Percentiles rank a stretch among this genome's conserved stretches.
Evolutionary conservation across 2,113 vertebrate genomes (phyloP).

Genomic region (Lamprotornis superbus): DNA sequence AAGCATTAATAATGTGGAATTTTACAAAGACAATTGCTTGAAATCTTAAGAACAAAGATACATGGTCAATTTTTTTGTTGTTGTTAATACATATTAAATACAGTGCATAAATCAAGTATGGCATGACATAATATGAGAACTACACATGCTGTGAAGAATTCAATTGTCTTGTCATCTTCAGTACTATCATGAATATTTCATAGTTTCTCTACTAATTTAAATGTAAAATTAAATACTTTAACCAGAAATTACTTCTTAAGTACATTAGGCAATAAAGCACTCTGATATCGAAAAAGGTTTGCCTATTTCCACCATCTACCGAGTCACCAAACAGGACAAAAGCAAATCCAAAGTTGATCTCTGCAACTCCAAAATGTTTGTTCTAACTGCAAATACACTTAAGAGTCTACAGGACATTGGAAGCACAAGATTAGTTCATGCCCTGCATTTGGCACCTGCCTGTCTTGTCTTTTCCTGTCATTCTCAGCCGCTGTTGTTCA

Average conservation of each 20-base stretch:
- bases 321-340: not conserved
- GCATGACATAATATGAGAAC: not conserved
- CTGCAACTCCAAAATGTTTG: not conserved
- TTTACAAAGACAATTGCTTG: not conserved
- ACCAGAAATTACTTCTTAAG: not conserved
- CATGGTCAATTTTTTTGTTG: not conserved
- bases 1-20: not conserved
- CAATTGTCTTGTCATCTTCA: not conserved
- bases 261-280: not conserved
- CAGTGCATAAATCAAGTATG: not conserved
- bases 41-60: not conserved
- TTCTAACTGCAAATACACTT: not conserved
- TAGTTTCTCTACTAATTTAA: not conserved
- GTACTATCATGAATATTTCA: not conserved
- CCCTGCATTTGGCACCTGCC: not conserved
- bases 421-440: not conserved
- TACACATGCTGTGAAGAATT: not conserved
- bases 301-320: not conserved
- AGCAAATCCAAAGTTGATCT: not conserved
- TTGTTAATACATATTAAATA: not conserved
- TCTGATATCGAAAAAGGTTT: not conserved
- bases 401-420: not conserved
- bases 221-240: not conserved
- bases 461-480: not conserved
- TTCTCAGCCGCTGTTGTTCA: not conserved